Evolutionary conservation across 2,113 vertebrate species (phyloP).

Genomic region (Phasianus colchicus): DNA sequence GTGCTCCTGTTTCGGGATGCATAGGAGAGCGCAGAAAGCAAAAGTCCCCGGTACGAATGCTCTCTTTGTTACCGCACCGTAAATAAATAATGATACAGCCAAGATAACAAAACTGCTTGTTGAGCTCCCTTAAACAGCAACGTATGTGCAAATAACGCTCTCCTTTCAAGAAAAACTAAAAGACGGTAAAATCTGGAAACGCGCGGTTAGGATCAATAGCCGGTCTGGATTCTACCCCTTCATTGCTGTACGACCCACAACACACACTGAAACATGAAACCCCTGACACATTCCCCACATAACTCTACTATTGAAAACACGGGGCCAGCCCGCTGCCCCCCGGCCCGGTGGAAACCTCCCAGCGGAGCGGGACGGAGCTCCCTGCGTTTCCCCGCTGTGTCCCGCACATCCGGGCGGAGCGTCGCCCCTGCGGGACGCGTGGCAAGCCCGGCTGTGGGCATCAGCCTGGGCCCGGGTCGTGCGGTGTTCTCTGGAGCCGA

Average conservation of each 20-base stretch:
- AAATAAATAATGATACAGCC: background rate
- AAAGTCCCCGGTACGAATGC: background rate
- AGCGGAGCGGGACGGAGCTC: background rate
- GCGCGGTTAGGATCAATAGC: background rate
- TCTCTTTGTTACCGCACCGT: background rate
- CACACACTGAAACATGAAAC: constrained; percentile 57
- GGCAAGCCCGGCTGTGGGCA: background rate
- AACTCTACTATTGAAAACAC: constrained; percentile 55
- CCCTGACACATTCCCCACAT: constrained; percentile 59
- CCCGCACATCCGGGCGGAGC: rapidly evolving
- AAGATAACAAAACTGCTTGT: background rate
- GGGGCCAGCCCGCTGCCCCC: background rate
- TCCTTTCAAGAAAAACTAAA: background rate
- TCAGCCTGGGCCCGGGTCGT: background rate
- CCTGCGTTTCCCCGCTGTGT: background rate
- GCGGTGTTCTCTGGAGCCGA: background rate
- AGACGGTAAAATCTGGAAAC: background rate
- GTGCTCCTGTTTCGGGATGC: background rate
- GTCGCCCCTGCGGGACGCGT: background rate
- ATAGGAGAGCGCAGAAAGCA: background rate
- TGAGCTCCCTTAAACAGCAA: constrained; percentile 4
- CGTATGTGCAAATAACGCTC: background rate
- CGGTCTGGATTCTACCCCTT: background rate
- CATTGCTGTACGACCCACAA: background rate
- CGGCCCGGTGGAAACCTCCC: background rate